These are phyloP conservation scores for Phrixothrix hirtus DNA, from an alignment of 2,888 invertebrate genomes.

Conservation along the genomic window DNA sequence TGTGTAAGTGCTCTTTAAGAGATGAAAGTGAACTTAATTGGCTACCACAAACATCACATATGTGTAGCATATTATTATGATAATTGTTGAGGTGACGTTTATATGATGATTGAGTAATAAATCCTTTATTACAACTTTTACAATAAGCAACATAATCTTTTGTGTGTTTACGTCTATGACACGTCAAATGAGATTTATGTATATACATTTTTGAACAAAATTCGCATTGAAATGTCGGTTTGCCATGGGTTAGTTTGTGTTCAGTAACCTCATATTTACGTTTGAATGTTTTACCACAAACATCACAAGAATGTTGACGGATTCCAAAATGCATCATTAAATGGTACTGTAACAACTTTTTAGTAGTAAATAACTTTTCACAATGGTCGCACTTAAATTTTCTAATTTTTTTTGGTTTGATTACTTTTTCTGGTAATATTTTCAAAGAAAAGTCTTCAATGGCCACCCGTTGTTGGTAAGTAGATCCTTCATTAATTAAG, in stretches of 20 bases:
- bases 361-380: constrained; percentile 44
- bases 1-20: constrained; percentile 42
- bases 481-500: constrained; percentile 42
- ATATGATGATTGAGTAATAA: constrained; percentile 43
- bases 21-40: constrained; percentile 53
- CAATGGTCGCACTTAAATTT: constrained; percentile 48
- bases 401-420: constrained; percentile 12
- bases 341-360: constrained; percentile 50
- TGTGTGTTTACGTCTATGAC: constrained; percentile 63
- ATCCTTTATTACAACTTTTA: constrained; percentile 47
- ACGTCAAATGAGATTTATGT: constrained; percentile 64
- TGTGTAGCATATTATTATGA: constrained; percentile 43
- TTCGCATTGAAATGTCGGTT: constrained; percentile 62
- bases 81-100: constrained; percentile 43
- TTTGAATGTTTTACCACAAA: constrained; percentile 49
- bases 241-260: constrained; percentile 62
- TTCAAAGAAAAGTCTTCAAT: not conserved
- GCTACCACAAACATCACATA: constrained; percentile 60
- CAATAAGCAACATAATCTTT: constrained; percentile 51
- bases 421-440: not conserved
- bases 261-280: constrained; percentile 48
- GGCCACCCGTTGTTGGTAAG: constrained; percentile 34
- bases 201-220: constrained; percentile 65
- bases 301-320: constrained; percentile 46
- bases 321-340: constrained; percentile 47